Base-by-base conservation (phyloP, 2,888 invertebrate species). In the Odontocolon sp. region DNA sequence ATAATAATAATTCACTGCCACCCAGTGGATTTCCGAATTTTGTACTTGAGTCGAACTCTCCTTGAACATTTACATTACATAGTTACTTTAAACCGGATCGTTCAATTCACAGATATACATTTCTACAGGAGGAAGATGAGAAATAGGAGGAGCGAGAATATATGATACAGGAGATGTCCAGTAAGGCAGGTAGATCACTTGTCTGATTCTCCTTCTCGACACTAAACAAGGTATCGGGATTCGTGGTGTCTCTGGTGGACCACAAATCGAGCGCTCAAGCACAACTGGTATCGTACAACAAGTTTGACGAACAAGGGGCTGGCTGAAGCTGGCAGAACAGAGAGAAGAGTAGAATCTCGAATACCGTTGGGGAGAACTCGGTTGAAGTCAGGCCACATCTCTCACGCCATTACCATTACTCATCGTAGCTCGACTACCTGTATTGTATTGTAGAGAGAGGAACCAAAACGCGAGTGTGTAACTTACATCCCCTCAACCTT, bases 341-440 rank as follows among this genome's bases (percentile, higher is more conserved):
- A 26, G 59, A 52, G 21, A 9, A 16, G 42, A 36, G 23, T 11
- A 50, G 71, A 75, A 56, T 31, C 61, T 45, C 71, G 31, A 70
- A 76, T 40, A 8, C 11, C 42, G 59, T 76, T 66, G 61, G 45
- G 33, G 59, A 40, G 70, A 59, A 52, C 42, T 70, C 54, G 66
- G 54, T 66, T 16, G 73, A 45, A 54, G 38, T 36, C 38, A 23
- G 42, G 59, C 45, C 54, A 23, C 31, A 56, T 54, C 11, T 71
- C 45, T 63, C 45, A 47, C 61, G 38, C 47, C 36, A 69, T 69
- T 71, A 69, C 64, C 57, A 79, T 77, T 77, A 77, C 72, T 79
- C 77, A 73, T 71, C 76, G 69, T 72, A 59, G 76, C 66, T 71
- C 52, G 72, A 78, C 68, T 77, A 71, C 76, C 47, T 23, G 31